Base-by-base conservation (phyloP, 2,888 invertebrate genomes). In the Drosophila nigricruria region DNA sequence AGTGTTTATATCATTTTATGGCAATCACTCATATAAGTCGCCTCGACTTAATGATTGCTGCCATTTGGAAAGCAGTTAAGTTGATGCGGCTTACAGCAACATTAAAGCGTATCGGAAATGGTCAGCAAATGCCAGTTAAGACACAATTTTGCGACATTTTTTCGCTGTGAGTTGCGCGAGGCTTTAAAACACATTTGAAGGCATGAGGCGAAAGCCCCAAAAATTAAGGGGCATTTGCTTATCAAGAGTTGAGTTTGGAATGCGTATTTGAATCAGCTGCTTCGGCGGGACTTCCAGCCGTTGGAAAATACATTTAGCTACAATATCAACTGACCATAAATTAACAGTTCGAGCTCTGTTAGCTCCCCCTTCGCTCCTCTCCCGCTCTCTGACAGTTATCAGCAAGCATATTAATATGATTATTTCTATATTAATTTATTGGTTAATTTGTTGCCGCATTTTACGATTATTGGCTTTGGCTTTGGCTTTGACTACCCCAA, bases 401-500 rank as follows among this genome's bases (percentile, higher is more conserved):
- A 82, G 75, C 83, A 60, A 67, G 72, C 68, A 73, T 79, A 86
- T 86, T 86, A 90, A 88, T 79, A 79, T 90, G 81, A 88, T 86
- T 83, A 81, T 81, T 88, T 79, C 83, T 79, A 77, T 86, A 88
- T 86, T 83, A 83, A 90, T 86, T 86, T 86, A 90, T 86, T 78
- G 83, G 84, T 82, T 86, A 88, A 90, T 90, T 90, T 90, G 89
- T 90, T 86, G 79, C 73, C 69, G 70, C 79, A 72, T 72, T 86
- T 90, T 86, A 90, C 67, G 86, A 79, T 86, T 88, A 90, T 90
- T 89, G 72, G 81, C 69, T 80, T 62, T 57, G 77, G 49, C 49
- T 49, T 3, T 49, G 49, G 32, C 45, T 45, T 43, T 43, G 43
- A 50, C 30, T 30, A 50, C 49, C 50, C 50, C 30, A 32, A 27